A percentile compares a stretch with the other conserved stretches of the same genome.
These are phyloP conservation scores for Notolepis coatsorum DNA, from an alignment of 2,797 vertebrate species.

Conservation along the genomic window DNA sequence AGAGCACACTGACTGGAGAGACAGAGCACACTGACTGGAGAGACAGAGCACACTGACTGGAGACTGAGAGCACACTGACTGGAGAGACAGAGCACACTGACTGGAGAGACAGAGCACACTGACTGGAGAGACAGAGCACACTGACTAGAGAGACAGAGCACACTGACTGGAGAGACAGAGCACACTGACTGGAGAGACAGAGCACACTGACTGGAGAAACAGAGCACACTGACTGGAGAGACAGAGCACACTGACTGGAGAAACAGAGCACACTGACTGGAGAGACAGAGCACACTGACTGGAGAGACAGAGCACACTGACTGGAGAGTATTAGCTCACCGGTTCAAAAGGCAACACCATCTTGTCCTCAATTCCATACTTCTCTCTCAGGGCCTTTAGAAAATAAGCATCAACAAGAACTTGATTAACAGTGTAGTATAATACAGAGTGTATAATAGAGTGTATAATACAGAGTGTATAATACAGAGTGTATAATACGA, in stretches of 20 bases:
- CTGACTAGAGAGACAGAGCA: background rate
- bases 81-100: too few relatives aligned
- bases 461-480: too few relatives aligned
- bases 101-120: background rate
- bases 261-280: background rate
- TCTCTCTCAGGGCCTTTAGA: constrained; percentile 89
- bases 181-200: background rate
- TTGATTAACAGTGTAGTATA: background rate
- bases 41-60: background rate
- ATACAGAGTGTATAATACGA: too few relatives aligned
- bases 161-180: background rate
- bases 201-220: background rate
- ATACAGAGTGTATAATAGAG: background rate
- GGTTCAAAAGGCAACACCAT: constrained; percentile 98
- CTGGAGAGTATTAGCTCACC: constrained; percentile 75
- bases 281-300: background rate
- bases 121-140: background rate
- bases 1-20: background rate
- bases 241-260: background rate
- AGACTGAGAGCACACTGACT: background rate
- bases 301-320: background rate
- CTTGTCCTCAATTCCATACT: constrained; percentile 95
- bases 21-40: background rate
- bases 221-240: background rate
- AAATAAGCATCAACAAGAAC: background rate